Base-by-base conservation (phyloP, 2,113 vertebrate species). In the Rhea americana region DNA sequence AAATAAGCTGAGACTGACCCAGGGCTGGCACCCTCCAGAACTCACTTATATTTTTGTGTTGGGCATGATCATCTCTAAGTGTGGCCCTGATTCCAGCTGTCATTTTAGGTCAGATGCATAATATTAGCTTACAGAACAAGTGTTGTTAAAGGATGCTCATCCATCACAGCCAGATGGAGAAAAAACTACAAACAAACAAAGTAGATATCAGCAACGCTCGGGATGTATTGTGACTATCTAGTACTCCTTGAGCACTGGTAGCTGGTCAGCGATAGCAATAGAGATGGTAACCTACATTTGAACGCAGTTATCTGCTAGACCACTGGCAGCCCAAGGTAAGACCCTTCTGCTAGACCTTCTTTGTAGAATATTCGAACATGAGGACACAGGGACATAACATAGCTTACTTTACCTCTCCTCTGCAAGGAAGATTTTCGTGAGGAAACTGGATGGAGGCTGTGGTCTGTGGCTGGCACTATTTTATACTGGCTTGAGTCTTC, bases 1-100 rank as follows among this genome's bases (percentile, higher is more conserved):
- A 95, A 94, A 96, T 95, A 90, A 91, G 96, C 96, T 93, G 92
- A 95, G 95, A 95, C 93, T 96, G 96, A 96, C 96, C 95, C 90
- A 91, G 94, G 90, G 91, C 91, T 94, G 95, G 91, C 96, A 96
- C 94, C 96, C 96, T 95, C 93, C 94, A 89, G 94, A 96, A 95
- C 83, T 96, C 17, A 0, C 96, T 95, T 93, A 90, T 91, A 89
- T 91, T 91, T 96, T 93, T 94, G 81, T 95, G 92, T 94, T 96
- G 86, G 94, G 88, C 89, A 89, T 62, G 93, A 95, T 95, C 83
- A 53, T 91, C 83, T 95, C 86, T 89, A 95, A 94, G 67, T 82
- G 90, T 90, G 92, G 92, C 94, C 88, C 70, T 95, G 94, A 93
- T 95, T 95, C 88, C 95, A 96, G 96, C 94, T 96, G 96, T 96